Conservation (phyloP, 2,888 invertebrate species). For the Zele albiditarsus region DNA sequence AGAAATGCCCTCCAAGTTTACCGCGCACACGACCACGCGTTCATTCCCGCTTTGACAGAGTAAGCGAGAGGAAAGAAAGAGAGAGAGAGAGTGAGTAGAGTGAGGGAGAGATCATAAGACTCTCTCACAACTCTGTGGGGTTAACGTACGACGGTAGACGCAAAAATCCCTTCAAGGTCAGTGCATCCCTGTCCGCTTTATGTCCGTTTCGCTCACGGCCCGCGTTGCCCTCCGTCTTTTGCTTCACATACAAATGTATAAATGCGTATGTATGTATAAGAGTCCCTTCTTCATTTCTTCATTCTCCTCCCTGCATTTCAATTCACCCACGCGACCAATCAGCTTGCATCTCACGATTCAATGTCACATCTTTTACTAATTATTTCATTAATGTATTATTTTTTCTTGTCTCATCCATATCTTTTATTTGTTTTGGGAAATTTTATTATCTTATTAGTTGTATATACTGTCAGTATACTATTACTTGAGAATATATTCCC, state of each 20-base stretch:
- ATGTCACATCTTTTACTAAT: not conserved
- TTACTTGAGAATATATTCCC: too few relatives aligned
- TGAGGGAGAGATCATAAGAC: constrained; percentile 30
- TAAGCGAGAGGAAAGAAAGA: constrained; percentile 38
- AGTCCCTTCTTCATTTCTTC: constrained; percentile 41
- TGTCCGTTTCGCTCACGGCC: constrained; percentile 44
- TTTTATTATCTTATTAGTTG: too few relatives aligned
- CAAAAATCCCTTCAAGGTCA: constrained; percentile 72
- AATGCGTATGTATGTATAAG: not conserved
- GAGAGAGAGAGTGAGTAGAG: constrained; percentile 15
- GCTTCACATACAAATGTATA: constrained; percentile 42
- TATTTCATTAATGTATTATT: not conserved
- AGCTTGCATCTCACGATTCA: not conserved
- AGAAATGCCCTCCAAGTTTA: constrained; percentile 34
- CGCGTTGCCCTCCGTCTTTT: constrained; percentile 48
- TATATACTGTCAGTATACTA: too few relatives aligned
- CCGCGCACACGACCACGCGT: constrained; percentile 12
- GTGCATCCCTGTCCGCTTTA: constrained; percentile 67
- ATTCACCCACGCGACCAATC: constrained; percentile 65
- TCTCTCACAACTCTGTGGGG: constrained; percentile 58
- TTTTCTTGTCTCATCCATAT: too few relatives aligned
- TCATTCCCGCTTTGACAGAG: not conserved
- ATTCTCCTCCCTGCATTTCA: constrained; percentile 23
- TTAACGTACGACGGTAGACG: constrained; percentile 71
- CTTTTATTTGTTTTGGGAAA: too few relatives aligned